These are phyloP conservation scores for Xestia rhomboidea DNA, from an alignment of 2,888 invertebrate genomes.

Conservation along the genomic window DNA sequence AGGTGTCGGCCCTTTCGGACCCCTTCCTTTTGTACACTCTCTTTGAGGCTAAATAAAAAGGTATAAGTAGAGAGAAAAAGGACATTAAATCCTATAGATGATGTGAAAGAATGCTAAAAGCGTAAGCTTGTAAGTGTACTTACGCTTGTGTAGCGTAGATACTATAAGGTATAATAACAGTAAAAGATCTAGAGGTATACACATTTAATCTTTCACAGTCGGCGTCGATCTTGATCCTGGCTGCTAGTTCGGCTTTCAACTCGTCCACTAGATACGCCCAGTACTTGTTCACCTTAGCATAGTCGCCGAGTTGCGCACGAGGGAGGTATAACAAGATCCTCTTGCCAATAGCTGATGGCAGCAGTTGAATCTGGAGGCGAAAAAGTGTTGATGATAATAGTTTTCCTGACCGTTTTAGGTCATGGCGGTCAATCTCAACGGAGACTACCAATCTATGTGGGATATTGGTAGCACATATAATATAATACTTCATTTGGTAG, in stretches of 20 bases:
- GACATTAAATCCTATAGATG: too few species aligned
- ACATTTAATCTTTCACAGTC: slow-evolving; percentile 76
- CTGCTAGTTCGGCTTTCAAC: slow-evolving; percentile 73
- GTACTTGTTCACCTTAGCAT: slow-evolving; percentile 83
- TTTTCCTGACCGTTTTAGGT: neutral
- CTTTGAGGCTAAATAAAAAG: too few species aligned
- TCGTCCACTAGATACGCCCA: slow-evolving; percentile 86
- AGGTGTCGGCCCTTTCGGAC: too few species aligned
- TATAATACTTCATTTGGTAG: too few species aligned
- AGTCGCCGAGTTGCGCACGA: slow-evolving; percentile 73
- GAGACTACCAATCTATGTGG: neutral
- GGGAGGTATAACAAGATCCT: slow-evolving; percentile 80
- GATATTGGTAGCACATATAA: too few species aligned
- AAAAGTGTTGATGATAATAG: neutral
- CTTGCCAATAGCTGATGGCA: slow-evolving; percentile 81
- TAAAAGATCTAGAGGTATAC: neutral
- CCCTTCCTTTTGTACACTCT: too few species aligned
- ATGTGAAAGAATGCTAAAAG: too few species aligned
- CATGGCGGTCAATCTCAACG: neutral
- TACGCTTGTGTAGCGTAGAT: too few species aligned
- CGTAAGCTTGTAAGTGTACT: too few species aligned
- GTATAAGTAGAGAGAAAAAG: too few species aligned
- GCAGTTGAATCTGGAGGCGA: slow-evolving; percentile 78
- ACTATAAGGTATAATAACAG: neutral
- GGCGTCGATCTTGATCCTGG: slow-evolving; percentile 76